phyloP scores from a whole-genome alignment of 2,888 invertebrate species.

The Acheta domesticus region DNA sequence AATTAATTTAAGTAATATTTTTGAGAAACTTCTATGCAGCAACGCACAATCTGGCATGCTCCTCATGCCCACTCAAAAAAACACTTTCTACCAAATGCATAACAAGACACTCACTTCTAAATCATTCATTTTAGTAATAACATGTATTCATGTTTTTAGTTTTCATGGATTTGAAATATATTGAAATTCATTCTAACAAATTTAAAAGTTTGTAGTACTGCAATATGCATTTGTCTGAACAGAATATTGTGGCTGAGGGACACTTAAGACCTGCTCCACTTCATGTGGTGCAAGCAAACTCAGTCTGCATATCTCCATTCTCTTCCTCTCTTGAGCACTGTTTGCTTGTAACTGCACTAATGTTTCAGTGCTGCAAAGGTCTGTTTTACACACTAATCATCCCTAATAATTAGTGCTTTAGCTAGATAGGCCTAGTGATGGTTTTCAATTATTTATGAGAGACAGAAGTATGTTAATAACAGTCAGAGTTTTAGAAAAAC shows the following conservation, averaged over 20 bases:
- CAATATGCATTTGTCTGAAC: neutral
- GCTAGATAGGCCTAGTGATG: conserved; percentile 30
- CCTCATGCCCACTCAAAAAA: neutral
- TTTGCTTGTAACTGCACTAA: conserved; percentile 21
- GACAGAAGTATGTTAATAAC: neutral
- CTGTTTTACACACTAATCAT: conserved; percentile 26
- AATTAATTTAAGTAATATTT: neutral
- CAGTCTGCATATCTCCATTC: conserved; percentile 18
- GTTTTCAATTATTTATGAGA: conserved; percentile 1
- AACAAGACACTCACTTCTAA: conserved; percentile 24
- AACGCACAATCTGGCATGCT: conserved; percentile 20
- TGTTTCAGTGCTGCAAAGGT: conserved; percentile 20
- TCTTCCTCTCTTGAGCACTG: conserved; percentile 27
- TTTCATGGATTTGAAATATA: conserved; percentile 26
- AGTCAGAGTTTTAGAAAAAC: conserved; percentile 18
- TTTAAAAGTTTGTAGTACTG: conserved; percentile 12
- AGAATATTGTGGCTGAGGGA: conserved; percentile 2
- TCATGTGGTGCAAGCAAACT: neutral
- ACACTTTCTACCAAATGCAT: conserved; percentile 18
- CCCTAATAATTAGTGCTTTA: conserved; percentile 28
- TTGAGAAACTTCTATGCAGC: conserved; percentile 3
- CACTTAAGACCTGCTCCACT: conserved; percentile 7
- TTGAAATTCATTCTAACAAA: conserved; percentile 20
- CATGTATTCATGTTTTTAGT: conserved; percentile 25
- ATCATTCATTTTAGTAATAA: conserved; percentile 24